A percentile compares a stretch with the other conserved stretches of the same genome.
Evolutionary conservation across 2,888 invertebrate genomes (phyloP).

Genomic region (Allolobophora icterica): DNA sequence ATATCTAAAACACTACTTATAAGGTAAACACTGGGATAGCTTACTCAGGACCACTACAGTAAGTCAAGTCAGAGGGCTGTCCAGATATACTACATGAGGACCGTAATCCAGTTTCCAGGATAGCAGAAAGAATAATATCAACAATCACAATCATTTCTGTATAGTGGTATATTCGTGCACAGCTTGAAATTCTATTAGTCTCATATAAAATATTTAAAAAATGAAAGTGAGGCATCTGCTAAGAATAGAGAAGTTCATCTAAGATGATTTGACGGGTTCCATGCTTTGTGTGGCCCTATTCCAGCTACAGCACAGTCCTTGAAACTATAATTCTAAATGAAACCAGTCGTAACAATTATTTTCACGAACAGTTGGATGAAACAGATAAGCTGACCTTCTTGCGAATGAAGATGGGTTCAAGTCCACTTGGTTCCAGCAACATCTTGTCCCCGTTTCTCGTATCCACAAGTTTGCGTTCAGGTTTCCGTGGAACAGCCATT

Average conservation of each 20-base stretch:
- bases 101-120: neutral
- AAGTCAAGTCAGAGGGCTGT: neutral
- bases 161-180: neutral
- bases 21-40: neutral
- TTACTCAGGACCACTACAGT: neutral
- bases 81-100: neutral
- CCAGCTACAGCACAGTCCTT: neutral
- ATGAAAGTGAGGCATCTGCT: neutral
- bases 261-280: neutral
- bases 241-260: neutral
- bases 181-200: neutral
- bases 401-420: conserved; percentile 61
- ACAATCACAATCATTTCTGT: neutral
- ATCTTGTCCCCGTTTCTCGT: conserved; percentile 63
- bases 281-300: no score
- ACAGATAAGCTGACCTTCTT: conserved; percentile 59
- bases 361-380: neutral
- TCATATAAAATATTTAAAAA: neutral
- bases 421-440: conserved; percentile 60
- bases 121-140: neutral
- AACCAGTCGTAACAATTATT: neutral
- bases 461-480: conserved; percentile 62
- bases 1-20: neutral
- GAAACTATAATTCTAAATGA: neutral
- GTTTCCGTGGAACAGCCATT: conserved; percentile 62